Conservation (phyloP, 2,888 invertebrate species). For the Deroplatys truncata region DNA sequence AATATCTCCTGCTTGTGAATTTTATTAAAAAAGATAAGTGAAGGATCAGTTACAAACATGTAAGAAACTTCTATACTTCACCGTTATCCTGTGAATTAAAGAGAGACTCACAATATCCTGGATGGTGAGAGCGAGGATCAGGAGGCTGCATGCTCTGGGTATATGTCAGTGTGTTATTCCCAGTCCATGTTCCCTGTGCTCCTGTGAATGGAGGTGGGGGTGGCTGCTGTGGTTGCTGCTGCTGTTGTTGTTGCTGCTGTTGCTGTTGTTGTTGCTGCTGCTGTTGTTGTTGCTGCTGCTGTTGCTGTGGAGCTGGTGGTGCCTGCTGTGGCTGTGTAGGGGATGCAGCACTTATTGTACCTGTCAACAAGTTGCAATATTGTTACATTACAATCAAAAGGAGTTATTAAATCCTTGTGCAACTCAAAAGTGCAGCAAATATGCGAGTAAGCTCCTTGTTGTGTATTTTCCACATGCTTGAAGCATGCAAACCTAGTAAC, state of each 20-base stretch:
- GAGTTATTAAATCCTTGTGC: neutral
- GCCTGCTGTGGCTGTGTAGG: neutral
- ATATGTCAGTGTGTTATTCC: slow-evolving; percentile 86
- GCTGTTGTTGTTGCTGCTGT: neutral
- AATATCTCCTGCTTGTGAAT: too few relatives aligned
- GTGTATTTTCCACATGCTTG: too few relatives aligned
- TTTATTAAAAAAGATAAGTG: too few relatives aligned
- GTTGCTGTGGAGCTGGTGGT: neutral
- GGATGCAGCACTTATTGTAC: neutral
- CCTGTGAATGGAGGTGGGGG: slow-evolving; percentile 35
- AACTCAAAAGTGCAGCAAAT: too few relatives aligned
- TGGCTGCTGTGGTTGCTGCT: neutral
- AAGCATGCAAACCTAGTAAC: too few relatives aligned
- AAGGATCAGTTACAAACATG: too few relatives aligned
- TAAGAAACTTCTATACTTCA: too few relatives aligned
- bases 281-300: neutral
- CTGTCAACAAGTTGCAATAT: neutral
- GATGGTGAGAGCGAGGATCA: slow-evolving; percentile 59
- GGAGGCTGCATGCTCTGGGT: slow-evolving; percentile 84
- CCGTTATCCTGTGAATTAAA: too few relatives aligned
- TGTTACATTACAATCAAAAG: neutral
- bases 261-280: neutral
- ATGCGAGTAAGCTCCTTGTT: too few relatives aligned
- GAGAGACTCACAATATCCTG: slow-evolving; percentile 57
- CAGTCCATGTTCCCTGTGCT: slow-evolving; percentile 75